These are phyloP conservation scores for Steinernema khuongi DNA, from an alignment of 1,140 invertebrate species.

Conservation along the genomic window DNA sequence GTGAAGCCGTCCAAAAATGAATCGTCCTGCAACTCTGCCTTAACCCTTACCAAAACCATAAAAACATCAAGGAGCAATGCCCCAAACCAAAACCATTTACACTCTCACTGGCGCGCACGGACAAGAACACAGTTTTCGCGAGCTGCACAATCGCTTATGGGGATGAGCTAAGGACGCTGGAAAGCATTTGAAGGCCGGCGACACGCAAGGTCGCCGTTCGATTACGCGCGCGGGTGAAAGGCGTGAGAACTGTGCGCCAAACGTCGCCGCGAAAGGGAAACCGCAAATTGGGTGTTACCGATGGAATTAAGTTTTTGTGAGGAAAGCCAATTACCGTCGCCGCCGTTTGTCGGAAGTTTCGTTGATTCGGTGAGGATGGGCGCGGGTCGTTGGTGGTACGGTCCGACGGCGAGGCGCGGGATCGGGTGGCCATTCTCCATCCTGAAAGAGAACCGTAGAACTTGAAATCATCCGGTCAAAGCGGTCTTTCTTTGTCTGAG, in stretches of 20 bases:
- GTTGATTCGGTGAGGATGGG: background rate
- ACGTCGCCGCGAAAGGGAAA: background rate
- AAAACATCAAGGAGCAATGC: no score
- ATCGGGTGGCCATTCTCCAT: background rate
- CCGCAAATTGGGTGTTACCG: background rate
- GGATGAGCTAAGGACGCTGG: background rate
- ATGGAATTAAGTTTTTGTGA: background rate
- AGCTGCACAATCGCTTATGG: slow-evolving; percentile 8
- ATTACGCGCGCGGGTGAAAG: slow-evolving; percentile 5
- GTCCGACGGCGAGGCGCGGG: background rate
- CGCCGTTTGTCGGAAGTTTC: slow-evolving; percentile 6
- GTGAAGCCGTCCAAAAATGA: no score
- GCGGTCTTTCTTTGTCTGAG: no score
- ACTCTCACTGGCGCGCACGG: no score
- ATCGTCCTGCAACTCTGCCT: no score
- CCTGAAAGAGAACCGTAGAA: background rate
- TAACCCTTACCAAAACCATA: no score
- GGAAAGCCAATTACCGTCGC: background rate
- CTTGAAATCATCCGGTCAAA: background rate
- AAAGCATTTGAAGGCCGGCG: background rate
- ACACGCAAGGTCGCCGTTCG: slow-evolving; percentile 7
- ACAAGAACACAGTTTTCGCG: background rate
- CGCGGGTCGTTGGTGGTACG: background rate
- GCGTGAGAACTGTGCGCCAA: background rate
- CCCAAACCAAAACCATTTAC: no score